Evolutionary conservation across 2,113 vertebrate species (phyloP).

Genomic region (Poecilia latipinna): DNA sequence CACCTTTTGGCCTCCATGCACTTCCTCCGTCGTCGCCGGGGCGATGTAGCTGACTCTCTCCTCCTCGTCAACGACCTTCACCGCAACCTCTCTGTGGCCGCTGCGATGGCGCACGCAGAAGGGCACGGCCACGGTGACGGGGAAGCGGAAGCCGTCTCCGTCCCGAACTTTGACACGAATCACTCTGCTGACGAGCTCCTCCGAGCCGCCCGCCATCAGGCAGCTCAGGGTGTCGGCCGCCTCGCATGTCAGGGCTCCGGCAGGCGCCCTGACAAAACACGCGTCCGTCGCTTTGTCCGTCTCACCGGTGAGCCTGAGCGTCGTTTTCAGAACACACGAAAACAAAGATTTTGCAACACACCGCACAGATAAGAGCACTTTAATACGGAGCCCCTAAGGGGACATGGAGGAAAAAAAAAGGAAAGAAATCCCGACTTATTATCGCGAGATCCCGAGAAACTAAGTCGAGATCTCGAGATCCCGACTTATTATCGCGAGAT

Average conservation of each 20-base stretch:
- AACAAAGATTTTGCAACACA: neutral
- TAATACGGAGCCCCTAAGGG: no score
- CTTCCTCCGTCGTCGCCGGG: conserved; percentile 74
- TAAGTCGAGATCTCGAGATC: no score
- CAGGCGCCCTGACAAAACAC: conserved; percentile 81
- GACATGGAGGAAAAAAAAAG: no score
- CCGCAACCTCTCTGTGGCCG: conserved; percentile 83
- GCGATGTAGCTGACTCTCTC: conserved; percentile 73
- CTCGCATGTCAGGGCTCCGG: conserved; percentile 68
- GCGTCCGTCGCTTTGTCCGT: conserved; percentile 42
- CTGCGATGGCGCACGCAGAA: conserved; percentile 80
- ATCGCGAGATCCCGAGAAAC: no score
- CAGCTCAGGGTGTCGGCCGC: conserved; percentile 78
- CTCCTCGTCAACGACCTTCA: conserved; percentile 80
- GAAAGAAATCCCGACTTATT: no score
- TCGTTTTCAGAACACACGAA: neutral
- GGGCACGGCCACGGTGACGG: conserved; percentile 81
- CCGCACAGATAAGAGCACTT: neutral
- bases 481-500: no score
- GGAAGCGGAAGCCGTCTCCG: conserved; percentile 68
- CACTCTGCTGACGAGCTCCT: conserved; percentile 88
- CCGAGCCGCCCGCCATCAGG: conserved; percentile 78
- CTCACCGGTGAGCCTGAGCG: conserved; percentile 71
- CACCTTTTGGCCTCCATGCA: conserved; percentile 79
- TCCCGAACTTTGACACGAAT: conserved; percentile 70